Base-by-base conservation (phyloP, 2,113 vertebrate genomes). In the Polypterus bichir region DNA sequence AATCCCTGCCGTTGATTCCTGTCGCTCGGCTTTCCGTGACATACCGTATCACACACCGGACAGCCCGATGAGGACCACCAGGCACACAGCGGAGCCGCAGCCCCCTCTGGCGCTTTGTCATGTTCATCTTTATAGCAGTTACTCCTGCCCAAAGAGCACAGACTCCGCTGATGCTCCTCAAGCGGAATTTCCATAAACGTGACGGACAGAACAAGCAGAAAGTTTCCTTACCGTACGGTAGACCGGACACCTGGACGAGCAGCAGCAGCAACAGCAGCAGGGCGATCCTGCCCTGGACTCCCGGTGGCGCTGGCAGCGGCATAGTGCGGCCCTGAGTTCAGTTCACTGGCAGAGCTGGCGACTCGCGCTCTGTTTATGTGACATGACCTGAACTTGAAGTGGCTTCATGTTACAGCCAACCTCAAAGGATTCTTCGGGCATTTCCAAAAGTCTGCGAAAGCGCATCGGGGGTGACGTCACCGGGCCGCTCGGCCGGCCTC, bases 321-420 rank as follows among this genome's bases (percentile, higher is more conserved):
- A 88, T 88, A 83, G 82, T 86, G 80, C 74, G 70, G 75, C 74
- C 74, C 81, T 70, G 68, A 83, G 75, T 73, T 83, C 82, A 85
- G 81, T 88, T 88, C 86, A 88, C 84, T 81, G 83, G 86, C 78
- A 86, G 82, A 86, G 74, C 78, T 85, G 83, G 81, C 3, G 46
- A 44, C 9, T n/a, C 27, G 7, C 46, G n/a, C 9, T 58, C 56
- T 58, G 56, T 58, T 58, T 86, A 68, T 67, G 72, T 72, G 77
- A 86, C 84, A 86, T 85, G 82, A 85, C 64, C 64, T 62, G 59
- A 61, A 27, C 27, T 27, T 27, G 27, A 27, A 57, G 57, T 64
- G 74, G 84, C 72, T 80, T 86, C 81, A 78, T 65, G 72, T 85
- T 88, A 77, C 81, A 83, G 62, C 63, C 72, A 75, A 73, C 74